phyloP scores from a whole-genome alignment of 2,797 vertebrate species.

The Selene dorsalis region DNA sequence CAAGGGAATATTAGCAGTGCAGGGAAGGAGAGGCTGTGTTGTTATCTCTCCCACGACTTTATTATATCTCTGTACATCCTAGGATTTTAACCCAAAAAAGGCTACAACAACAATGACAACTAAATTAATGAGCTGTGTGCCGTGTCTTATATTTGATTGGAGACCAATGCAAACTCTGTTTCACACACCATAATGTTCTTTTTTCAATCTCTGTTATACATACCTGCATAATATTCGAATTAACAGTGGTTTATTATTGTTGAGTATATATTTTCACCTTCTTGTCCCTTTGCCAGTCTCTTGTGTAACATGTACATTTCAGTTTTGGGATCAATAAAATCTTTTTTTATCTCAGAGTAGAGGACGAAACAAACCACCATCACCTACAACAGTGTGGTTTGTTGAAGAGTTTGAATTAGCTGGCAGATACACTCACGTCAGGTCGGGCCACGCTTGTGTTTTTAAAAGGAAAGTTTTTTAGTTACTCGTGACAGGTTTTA shows the following conservation, averaged over 20 bases:
- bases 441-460: background rate
- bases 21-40: background rate
- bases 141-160: too few species aligned
- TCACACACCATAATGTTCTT: too few species aligned
- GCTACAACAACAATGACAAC: background rate
- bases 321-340: background rate
- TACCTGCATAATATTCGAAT: too few species aligned
- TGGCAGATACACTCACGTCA: background rate
- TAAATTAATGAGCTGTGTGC: conserved; percentile 4
- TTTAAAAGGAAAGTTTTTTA: background rate
- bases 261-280: too few species aligned
- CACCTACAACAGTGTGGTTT: background rate
- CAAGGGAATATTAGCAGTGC: background rate
- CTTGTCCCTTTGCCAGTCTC: background rate
- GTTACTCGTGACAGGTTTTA: background rate
- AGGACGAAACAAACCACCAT: background rate
- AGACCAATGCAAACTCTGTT: too few species aligned
- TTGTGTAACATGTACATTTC: background rate
- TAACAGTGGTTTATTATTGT: too few species aligned
- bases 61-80: background rate
- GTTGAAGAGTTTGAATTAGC: background rate
- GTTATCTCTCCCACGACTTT: background rate
- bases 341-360: background rate
- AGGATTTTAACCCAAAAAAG: background rate
- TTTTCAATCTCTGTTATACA: too few species aligned